Evolutionary conservation across 2,797 vertebrate species (phyloP).

Genomic region (Lacerta agilis): DNA sequence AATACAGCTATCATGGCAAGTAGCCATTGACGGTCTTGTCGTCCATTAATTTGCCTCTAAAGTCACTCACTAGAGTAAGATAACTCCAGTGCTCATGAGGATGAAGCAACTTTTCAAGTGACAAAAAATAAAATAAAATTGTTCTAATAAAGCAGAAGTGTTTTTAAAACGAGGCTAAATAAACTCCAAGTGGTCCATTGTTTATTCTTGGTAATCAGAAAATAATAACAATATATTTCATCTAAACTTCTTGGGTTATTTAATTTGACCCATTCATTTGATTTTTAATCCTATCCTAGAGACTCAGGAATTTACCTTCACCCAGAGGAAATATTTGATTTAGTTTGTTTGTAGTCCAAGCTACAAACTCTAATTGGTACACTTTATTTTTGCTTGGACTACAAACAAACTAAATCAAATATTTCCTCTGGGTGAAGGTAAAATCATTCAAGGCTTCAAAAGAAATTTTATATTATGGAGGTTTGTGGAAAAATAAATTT

Average conservation of each 20-base stretch:
- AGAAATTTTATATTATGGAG: neutral
- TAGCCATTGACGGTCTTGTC: no score
- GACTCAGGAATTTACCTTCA: neutral
- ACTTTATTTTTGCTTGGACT: neutral
- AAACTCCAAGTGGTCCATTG: neutral
- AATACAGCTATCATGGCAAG: no score
- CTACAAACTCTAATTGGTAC: neutral
- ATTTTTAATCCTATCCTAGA: neutral
- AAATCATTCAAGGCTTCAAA: neutral
- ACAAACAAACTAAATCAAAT: neutral
- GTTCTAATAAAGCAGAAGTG: no score
- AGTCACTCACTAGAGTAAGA: no score
- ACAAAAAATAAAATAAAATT: no score
- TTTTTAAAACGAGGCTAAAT: neutral
- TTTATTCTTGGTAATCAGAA: neutral
- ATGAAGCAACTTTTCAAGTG: no score
- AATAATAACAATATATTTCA: neutral
- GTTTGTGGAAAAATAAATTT: neutral
- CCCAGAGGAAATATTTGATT: neutral
- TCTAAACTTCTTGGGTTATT: neutral
- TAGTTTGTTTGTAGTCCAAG: neutral
- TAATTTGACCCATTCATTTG: neutral
- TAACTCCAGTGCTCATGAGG: no score
- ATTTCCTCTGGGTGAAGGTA: neutral
- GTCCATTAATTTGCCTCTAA: no score